Evolutionary conservation across 2,113 vertebrate genomes (phyloP).

Genomic region (Syngnathus typhle): DNA sequence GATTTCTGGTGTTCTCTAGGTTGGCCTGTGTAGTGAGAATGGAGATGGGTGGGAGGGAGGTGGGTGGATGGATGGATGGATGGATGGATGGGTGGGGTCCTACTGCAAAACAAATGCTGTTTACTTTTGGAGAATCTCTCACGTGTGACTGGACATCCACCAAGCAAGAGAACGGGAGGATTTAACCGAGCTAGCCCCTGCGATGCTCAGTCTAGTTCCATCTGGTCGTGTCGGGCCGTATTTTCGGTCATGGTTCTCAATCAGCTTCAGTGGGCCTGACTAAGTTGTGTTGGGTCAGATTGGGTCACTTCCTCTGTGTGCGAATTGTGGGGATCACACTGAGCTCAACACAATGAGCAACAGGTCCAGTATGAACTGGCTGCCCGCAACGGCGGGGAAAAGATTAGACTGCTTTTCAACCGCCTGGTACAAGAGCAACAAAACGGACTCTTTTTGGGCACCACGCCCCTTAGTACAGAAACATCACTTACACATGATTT

Average conservation of each 20-base stretch:
- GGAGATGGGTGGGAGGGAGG: neutral
- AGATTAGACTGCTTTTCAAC: constrained; percentile 28
- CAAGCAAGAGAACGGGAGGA: constrained; percentile 21
- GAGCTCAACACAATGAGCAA: constrained; percentile 57
- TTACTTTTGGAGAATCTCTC: constrained; percentile 44
- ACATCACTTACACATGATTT: neutral
- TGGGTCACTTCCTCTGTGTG: constrained; percentile 55
- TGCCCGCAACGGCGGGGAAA: constrained; percentile 38
- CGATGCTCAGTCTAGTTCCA: constrained; percentile 36
- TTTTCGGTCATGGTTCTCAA: constrained; percentile 18
- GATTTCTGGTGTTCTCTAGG: constrained; percentile 58
- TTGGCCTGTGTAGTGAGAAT: constrained; percentile 22
- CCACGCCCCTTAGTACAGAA: neutral
- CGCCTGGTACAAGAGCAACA: constrained; percentile 2
- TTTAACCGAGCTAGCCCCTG: constrained; percentile 21
- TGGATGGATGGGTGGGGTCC: constrained; percentile 27
- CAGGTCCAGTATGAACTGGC: constrained; percentile 31
- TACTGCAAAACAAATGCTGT: constrained; percentile 55
- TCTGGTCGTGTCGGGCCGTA: constrained; percentile 28
- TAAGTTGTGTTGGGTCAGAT: constrained; percentile 39
- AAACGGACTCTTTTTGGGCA: neutral
- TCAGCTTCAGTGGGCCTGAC: constrained; percentile 33
- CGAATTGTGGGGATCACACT: constrained; percentile 52
- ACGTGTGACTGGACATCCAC: neutral
- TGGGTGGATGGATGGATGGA: neutral